These are phyloP conservation scores for Andrena chrysosceles DNA, from an alignment of 2,888 invertebrate genomes.

Conservation along the genomic window DNA sequence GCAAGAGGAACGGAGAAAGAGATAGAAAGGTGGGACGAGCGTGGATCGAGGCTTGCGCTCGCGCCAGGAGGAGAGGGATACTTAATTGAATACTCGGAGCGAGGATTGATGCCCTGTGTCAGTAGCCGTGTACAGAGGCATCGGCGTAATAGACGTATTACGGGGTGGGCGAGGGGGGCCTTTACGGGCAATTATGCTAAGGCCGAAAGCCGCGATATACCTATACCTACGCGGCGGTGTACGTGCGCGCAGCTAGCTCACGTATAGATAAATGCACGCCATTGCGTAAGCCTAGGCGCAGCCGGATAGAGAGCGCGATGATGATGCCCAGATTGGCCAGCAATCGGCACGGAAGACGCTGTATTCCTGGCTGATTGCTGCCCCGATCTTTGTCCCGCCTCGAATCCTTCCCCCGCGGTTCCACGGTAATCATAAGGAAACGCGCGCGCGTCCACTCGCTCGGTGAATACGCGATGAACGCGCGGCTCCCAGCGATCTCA, in stretches of 20 bases:
- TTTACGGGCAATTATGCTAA: constrained; percentile 76
- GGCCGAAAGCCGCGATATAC: constrained; percentile 62
- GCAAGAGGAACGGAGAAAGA: not conserved
- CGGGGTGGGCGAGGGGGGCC: constrained; percentile 40
- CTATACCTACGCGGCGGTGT: constrained; percentile 1
- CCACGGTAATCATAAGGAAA: constrained; percentile 45
- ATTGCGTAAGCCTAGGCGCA: constrained; percentile 57
- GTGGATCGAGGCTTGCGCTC: constrained; percentile 13
- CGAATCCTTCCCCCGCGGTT: constrained; percentile 23
- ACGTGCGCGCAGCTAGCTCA: not conserved
- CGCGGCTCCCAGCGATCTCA: not conserved
- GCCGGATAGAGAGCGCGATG: constrained; percentile 32
- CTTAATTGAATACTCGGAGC: constrained; percentile 80
- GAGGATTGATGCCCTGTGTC: constrained; percentile 80
- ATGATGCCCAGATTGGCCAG: constrained; percentile 28
- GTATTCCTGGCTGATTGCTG: constrained; percentile 41
- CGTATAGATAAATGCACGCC: constrained; percentile 50
- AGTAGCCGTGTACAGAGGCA: constrained; percentile 73
- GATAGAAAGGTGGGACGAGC: not conserved
- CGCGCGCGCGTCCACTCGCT: constrained; percentile 15
- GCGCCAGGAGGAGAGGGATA: constrained; percentile 37
- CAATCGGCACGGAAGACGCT: constrained; percentile 53
- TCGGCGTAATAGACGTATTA: constrained; percentile 75
- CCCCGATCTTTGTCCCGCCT: constrained; percentile 47
- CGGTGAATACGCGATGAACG: constrained; percentile 31